Conservation (phyloP, 2,888 invertebrate genomes). For the Parnassius smintheus region DNA sequence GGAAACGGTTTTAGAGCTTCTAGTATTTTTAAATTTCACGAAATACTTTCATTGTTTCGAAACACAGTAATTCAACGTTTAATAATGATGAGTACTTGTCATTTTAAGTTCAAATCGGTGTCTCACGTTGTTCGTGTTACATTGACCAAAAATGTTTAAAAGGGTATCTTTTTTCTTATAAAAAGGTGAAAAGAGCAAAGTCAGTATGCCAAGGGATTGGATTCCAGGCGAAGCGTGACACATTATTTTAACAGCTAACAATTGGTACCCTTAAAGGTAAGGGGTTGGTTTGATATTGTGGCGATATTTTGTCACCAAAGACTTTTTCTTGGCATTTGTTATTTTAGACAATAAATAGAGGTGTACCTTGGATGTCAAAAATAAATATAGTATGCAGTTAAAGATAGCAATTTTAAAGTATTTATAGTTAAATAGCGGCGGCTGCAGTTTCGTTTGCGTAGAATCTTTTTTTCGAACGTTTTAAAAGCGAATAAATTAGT, state of each 20-base stretch:
- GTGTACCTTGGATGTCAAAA: too few species aligned
- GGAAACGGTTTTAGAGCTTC: slow-evolving; percentile 61
- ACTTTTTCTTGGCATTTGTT: slow-evolving; percentile 15
- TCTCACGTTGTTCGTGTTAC: not conserved
- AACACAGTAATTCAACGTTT: slow-evolving; percentile 3
- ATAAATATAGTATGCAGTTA: too few species aligned
- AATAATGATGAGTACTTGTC: not conserved
- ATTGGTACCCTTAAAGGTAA: slow-evolving; percentile 33
- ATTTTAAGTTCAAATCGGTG: slow-evolving; percentile 7
- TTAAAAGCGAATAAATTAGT: too few species aligned
- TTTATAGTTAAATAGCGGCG: too few species aligned
- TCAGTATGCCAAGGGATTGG: slow-evolving; percentile 40
- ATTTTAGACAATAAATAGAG: slow-evolving; percentile 4
- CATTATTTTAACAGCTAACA: slow-evolving; percentile 45
- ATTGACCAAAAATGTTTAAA: not conserved
- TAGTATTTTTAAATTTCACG: slow-evolving; percentile 63
- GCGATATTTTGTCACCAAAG: slow-evolving; percentile 17
- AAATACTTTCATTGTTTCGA: slow-evolving; percentile 18
- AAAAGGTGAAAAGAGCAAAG: slow-evolving; percentile 41
- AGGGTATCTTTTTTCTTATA: slow-evolving; percentile 34
- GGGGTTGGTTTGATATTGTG: slow-evolving; percentile 27
- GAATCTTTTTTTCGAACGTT: too few species aligned
- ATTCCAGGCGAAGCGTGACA: slow-evolving; percentile 43
- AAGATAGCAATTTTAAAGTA: too few species aligned
- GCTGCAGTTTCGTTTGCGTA: too few species aligned